Conservation (phyloP, 2,888 invertebrate genomes). For the Omphaloscelis lunosa region DNA sequence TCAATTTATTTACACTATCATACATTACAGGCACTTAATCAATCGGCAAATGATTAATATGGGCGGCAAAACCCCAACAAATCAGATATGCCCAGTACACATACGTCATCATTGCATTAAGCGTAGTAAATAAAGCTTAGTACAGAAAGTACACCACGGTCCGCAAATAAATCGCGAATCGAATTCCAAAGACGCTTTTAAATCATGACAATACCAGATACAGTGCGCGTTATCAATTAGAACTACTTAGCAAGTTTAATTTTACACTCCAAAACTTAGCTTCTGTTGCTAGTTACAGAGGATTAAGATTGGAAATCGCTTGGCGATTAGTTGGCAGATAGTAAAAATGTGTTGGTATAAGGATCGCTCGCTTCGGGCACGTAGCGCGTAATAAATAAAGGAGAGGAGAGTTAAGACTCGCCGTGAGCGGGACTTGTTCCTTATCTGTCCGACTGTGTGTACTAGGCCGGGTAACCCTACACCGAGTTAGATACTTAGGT, state of each 20-base stretch:
- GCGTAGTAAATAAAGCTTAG: conserved; percentile 69
- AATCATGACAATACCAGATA: conserved; percentile 87
- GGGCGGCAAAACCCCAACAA: conserved; percentile 54
- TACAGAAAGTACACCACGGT: conserved; percentile 69
- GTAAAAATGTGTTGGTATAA: conserved; percentile 70
- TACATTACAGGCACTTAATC: conserved; percentile 56
- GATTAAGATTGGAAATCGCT: conserved; percentile 59
- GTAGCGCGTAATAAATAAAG: conserved; percentile 88
- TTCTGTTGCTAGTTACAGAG: background rate
- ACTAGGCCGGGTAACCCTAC: conserved; percentile 82
- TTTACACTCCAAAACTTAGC: conserved; percentile 27
- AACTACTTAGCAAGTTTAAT: conserved; percentile 73
- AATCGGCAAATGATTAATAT: conserved; percentile 56
- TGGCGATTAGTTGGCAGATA: conserved; percentile 55
- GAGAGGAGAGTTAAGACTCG: conserved; percentile 83
- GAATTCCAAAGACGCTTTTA: conserved; percentile 82
- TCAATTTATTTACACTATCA: conserved; percentile 45
- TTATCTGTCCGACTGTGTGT: conserved; percentile 83
- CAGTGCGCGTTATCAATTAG: conserved; percentile 87
- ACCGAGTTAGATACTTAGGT: conserved; percentile 75
- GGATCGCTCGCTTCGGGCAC: conserved; percentile 84
- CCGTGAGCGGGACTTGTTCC: conserved; percentile 82
- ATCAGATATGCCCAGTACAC: conserved; percentile 46
- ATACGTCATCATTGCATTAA: conserved; percentile 57
- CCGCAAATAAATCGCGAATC: conserved; percentile 80